Evolutionary conservation across 2,888 invertebrate species (phyloP).

Genomic region (Parasteatoda lunata): DNA sequence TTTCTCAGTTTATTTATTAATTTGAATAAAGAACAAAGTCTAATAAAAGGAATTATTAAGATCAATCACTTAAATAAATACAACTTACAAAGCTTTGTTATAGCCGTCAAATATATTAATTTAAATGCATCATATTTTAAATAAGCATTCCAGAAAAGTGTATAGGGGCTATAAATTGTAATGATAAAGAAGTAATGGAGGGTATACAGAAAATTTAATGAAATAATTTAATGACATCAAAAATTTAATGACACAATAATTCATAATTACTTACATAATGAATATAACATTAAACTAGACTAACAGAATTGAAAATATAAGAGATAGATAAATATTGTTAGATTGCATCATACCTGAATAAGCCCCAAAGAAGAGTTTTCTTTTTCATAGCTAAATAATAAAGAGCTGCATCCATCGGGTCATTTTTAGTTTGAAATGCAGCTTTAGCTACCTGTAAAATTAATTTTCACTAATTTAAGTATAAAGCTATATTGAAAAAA

Average conservation of each 20-base stretch:
- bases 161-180: background rate
- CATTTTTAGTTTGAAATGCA: constrained; percentile 91
- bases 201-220: too few species aligned
- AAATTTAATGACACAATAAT: background rate
- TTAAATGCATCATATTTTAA: too few species aligned
- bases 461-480: too few species aligned
- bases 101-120: too few species aligned
- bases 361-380: constrained; percentile 95
- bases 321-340: background rate
- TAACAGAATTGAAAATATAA: background rate
- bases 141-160: background rate
- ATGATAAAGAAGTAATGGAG: too few species aligned
- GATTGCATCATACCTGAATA: constrained; percentile 80
- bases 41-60: too few species aligned
- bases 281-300: constrained; percentile 4
- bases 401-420: constrained; percentile 97
- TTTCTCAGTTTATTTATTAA: too few species aligned
- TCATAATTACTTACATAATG: constrained; percentile 10
- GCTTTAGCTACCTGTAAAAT: constrained; percentile 85
- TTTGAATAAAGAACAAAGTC: too few species aligned
- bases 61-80: too few species aligned
- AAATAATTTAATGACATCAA: too few species aligned
- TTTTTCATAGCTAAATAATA: constrained; percentile 99
- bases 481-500: too few species aligned
- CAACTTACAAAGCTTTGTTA: too few species aligned